These are phyloP conservation scores for Nothobranchius furzeri DNA, from an alignment of 2,113 vertebrate species.

Conservation along the genomic window DNA sequence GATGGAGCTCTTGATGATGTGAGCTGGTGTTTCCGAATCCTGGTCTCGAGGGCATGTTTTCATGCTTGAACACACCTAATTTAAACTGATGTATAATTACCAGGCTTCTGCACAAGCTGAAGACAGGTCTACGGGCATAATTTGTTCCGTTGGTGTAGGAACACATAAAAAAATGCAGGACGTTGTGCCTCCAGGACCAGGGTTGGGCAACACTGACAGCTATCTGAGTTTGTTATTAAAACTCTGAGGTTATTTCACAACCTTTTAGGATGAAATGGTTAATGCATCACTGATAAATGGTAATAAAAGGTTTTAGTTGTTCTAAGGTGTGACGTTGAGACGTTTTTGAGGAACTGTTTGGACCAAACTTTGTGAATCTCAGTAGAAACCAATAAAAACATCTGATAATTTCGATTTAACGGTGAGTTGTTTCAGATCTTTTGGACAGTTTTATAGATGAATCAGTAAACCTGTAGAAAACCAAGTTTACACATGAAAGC, in stretches of 20 bases:
- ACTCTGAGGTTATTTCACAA: background rate
- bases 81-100: background rate
- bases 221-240: background rate
- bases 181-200: background rate
- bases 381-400: conserved; percentile 2
- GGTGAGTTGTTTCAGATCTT: conserved; percentile 10
- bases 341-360: background rate
- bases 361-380: background rate
- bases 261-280: background rate
- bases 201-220: background rate
- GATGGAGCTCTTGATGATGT: background rate
- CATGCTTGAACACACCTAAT: background rate
- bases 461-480: conserved; percentile 19
- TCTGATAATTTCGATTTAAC: conserved; percentile 11
- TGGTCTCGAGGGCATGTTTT: background rate
- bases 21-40: background rate
- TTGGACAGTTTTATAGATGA: background rate
- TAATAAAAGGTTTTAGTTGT: background rate
- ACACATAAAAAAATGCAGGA: background rate
- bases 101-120: background rate
- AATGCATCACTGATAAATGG: background rate
- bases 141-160: background rate
- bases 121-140: background rate
- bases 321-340: background rate
- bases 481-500: conserved; percentile 35